Evolutionary conservation across 2,888 invertebrate species (phyloP).

Genomic region (Leptinotarsa juncta): DNA sequence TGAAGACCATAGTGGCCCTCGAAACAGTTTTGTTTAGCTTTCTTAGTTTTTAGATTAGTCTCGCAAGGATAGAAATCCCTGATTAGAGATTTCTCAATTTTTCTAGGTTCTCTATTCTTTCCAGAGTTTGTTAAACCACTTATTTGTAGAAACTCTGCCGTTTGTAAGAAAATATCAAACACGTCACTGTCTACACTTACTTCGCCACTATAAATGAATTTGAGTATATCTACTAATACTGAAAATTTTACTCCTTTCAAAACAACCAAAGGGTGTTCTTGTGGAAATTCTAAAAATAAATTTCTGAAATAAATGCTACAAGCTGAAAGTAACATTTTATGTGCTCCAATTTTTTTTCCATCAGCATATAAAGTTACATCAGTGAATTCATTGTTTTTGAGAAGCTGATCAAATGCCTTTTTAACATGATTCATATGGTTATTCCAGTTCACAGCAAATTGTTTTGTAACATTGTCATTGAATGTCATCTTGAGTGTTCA

Average conservation of each 20-base stretch:
- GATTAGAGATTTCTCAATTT: slow-evolving; percentile 8
- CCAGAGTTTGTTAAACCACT: slow-evolving; percentile 69
- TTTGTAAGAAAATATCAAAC: slow-evolving; percentile 73
- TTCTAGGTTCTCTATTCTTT: slow-evolving; percentile 21
- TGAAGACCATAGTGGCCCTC: background rate
- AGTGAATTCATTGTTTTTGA: slow-evolving; percentile 77
- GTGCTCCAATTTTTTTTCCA: slow-evolving; percentile 85
- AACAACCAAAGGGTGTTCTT: slow-evolving; percentile 77
- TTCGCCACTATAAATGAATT: slow-evolving; percentile 78
- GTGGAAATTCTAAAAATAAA: slow-evolving; percentile 72
- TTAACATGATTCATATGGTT: slow-evolving; percentile 85
- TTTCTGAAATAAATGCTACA: slow-evolving; percentile 81
- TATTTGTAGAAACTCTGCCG: slow-evolving; percentile 74
- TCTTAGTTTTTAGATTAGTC: slow-evolving; percentile 22
- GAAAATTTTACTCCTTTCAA: slow-evolving; percentile 75
- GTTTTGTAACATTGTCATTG: slow-evolving; percentile 59
- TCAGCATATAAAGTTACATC: slow-evolving; percentile 90
- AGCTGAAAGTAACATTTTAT: slow-evolving; percentile 86
- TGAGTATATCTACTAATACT: slow-evolving; percentile 73
- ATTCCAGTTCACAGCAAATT: slow-evolving; percentile 89
- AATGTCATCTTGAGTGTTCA: slow-evolving; percentile 23
- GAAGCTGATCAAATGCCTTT: slow-evolving; percentile 81
- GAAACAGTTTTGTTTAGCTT: slow-evolving; percentile 12
- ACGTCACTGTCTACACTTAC: slow-evolving; percentile 76
- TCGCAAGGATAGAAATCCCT: slow-evolving; percentile 1